These are phyloP conservation scores for Pipa parva DNA, from an alignment of 2,113 vertebrate species.

Conservation along the genomic window DNA sequence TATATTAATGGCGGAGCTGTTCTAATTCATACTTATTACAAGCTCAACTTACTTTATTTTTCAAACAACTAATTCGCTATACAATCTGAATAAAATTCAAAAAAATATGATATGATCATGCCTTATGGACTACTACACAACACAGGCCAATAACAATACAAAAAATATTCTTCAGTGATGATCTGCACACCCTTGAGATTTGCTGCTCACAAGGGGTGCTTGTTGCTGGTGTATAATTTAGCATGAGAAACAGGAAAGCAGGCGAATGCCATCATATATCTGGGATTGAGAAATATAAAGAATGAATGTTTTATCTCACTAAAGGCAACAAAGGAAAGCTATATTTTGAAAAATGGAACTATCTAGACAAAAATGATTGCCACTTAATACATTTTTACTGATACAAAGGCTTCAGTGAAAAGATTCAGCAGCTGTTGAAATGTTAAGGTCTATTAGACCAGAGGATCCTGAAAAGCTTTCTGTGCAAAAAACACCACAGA, in stretches of 20 bases:
- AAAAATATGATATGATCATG: not conserved
- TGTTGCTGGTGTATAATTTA: conserved; percentile 39
- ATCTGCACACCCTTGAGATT: conserved; percentile 58
- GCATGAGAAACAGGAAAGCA: conserved; percentile 59
- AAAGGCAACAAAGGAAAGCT: conserved; percentile 55
- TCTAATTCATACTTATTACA: not conserved
- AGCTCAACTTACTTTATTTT: not conserved
- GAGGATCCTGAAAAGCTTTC: conserved; percentile 46
- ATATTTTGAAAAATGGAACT: conserved; percentile 46
- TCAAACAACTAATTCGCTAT: no score
- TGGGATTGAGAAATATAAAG: conserved; percentile 51
- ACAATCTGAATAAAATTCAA: not conserved
- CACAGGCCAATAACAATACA: conserved; percentile 49
- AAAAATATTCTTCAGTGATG: conserved; percentile 21
- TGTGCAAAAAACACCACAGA: conserved; percentile 35
- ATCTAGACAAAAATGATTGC: conserved; percentile 44
- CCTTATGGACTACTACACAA: conserved; percentile 55
- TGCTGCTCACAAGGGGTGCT: conserved; percentile 41
- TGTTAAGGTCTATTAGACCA: conserved; percentile 37
- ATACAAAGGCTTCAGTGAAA: conserved; percentile 46
- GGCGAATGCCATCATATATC: conserved; percentile 49
- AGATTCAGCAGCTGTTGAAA: conserved; percentile 49
- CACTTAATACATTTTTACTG: conserved; percentile 40
- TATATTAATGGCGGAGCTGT: no score
- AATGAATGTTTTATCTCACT: conserved; percentile 54